Percentiles rank a stretch among this genome's conserved stretches.
Evolutionary conservation across 2,113 vertebrate species (phyloP).

Genomic region (Ophthalmolycus amberensis): DNA sequence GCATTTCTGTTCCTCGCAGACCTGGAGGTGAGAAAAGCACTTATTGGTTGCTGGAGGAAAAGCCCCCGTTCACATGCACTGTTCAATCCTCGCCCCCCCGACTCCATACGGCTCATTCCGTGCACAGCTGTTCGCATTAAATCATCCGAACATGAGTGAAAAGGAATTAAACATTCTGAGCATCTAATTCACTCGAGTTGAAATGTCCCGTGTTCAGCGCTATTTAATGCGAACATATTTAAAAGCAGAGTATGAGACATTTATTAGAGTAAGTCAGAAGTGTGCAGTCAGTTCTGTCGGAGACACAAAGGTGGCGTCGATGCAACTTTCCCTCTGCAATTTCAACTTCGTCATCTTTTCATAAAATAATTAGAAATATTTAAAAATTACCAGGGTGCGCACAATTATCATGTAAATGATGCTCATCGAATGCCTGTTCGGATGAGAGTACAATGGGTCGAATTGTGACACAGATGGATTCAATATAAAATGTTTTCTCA

Average conservation of each 20-base stretch:
- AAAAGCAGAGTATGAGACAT: background rate
- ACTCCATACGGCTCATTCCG: background rate
- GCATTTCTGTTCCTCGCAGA: constrained; percentile 98
- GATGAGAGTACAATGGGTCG: constrained; percentile 9
- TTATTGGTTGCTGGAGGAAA: constrained; percentile 23
- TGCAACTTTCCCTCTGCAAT: constrained; percentile 83
- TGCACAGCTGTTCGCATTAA: constrained; percentile 44
- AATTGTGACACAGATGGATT: constrained; percentile 5
- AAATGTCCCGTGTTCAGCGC: accelerated
- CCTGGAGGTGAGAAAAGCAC: constrained; percentile 80
- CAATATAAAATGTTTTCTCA: constrained; percentile 67
- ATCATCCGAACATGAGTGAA: background rate
- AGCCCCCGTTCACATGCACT: constrained; percentile 10
- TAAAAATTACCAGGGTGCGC: constrained; percentile 83
- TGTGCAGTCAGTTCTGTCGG: constrained; percentile 76
- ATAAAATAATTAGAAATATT: constrained; percentile 98
- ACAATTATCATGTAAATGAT: constrained; percentile 66
- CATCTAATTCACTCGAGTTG: background rate
- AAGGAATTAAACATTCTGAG: background rate
- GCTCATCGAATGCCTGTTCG: constrained; percentile 63
- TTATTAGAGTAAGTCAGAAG: background rate
- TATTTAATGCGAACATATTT: background rate
- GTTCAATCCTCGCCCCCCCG: background rate
- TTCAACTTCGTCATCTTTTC: constrained; percentile 99
- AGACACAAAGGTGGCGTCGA: constrained; percentile 95